phyloP scores from a whole-genome alignment of 2,888 invertebrate species.

The Cataglyphis livida region DNA sequence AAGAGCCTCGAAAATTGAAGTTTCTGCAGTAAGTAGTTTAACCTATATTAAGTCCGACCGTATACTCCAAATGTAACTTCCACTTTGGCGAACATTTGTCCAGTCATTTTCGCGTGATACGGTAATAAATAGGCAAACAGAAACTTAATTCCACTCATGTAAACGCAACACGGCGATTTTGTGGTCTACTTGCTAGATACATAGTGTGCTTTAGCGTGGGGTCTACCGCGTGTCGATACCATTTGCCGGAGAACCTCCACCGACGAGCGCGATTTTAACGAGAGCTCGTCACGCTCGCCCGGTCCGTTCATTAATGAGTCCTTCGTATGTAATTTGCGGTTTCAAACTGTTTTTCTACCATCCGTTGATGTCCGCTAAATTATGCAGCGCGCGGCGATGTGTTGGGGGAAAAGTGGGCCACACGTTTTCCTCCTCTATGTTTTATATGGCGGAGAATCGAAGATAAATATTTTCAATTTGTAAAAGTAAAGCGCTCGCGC shows the following conservation, averaged over 20 bases:
- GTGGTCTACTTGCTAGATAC: conserved; percentile 33
- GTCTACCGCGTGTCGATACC: conserved; percentile 26
- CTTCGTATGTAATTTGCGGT: conserved; percentile 53
- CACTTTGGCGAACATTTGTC: conserved; percentile 15
- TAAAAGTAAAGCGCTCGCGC: conserved; percentile 19
- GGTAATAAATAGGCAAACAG: conserved; percentile 50
- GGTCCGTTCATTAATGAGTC: conserved; percentile 45
- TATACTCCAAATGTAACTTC: neutral
- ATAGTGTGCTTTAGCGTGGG: neutral
- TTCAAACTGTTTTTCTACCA: conserved; percentile 46
- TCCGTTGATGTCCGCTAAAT: conserved; percentile 34
- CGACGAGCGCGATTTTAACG: conserved; percentile 35
- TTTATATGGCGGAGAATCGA: conserved; percentile 31
- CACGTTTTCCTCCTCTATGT: neutral
- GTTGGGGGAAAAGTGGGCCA: conserved; percentile 1
- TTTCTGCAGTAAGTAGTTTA: conserved; percentile 9
- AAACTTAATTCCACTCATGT: conserved; percentile 36
- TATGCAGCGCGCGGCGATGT: conserved; percentile 29
- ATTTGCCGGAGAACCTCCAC: neutral
- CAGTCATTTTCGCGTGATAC: conserved; percentile 41
- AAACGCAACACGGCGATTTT: conserved; percentile 25
- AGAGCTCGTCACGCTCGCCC: conserved; percentile 52
- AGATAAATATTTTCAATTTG: conserved; percentile 49
- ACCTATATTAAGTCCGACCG: conserved; percentile 6
- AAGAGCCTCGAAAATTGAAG: neutral